These are phyloP conservation scores for Drosophila parabipectinata DNA, from an alignment of 1,140 invertebrate genomes.

Conservation along the genomic window DNA sequence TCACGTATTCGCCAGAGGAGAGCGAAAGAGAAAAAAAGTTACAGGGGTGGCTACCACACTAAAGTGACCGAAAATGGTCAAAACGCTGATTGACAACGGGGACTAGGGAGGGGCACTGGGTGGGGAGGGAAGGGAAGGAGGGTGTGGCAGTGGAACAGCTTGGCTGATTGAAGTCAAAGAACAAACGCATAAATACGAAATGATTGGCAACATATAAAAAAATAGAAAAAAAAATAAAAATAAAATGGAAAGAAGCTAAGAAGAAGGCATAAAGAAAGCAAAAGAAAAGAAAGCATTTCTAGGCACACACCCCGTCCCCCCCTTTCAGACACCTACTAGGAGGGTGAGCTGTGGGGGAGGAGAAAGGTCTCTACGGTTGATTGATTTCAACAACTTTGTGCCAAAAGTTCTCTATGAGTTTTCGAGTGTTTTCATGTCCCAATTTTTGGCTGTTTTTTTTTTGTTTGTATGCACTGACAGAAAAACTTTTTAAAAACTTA, in stretches of 20 bases:
- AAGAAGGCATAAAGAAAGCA: constrained; percentile 26
- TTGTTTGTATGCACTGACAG: background rate
- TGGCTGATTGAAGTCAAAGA: constrained; percentile 56
- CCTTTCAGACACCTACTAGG: constrained; percentile 58
- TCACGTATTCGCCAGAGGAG: constrained; percentile 3
- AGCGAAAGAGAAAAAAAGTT: too few species aligned
- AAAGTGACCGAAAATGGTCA: constrained; percentile 56
- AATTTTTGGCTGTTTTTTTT: constrained; percentile 1
- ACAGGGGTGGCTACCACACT: constrained; percentile 19
- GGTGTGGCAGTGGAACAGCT: constrained; percentile 7
- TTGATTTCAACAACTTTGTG: constrained; percentile 73
- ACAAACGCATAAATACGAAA: constrained; percentile 77
- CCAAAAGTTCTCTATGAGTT: constrained; percentile 55
- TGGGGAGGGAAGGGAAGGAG: too few species aligned
- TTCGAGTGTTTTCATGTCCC: constrained; percentile 44
- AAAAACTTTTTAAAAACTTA: background rate
- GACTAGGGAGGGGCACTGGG: background rate
- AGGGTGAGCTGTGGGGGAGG: background rate
- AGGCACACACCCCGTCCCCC: background rate
- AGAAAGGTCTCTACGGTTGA: constrained; percentile 58
- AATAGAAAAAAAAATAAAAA: constrained; percentile 17
- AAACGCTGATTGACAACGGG: constrained; percentile 65
- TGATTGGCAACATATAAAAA: constrained; percentile 71
- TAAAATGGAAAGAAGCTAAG: constrained; percentile 4
- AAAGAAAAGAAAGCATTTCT: constrained; percentile 4